A percentile compares a stretch with the other conserved stretches of the same genome.
phyloP scores from a whole-genome alignment of 1,140 invertebrate species.

The Tetramorium alpestre region DNA sequence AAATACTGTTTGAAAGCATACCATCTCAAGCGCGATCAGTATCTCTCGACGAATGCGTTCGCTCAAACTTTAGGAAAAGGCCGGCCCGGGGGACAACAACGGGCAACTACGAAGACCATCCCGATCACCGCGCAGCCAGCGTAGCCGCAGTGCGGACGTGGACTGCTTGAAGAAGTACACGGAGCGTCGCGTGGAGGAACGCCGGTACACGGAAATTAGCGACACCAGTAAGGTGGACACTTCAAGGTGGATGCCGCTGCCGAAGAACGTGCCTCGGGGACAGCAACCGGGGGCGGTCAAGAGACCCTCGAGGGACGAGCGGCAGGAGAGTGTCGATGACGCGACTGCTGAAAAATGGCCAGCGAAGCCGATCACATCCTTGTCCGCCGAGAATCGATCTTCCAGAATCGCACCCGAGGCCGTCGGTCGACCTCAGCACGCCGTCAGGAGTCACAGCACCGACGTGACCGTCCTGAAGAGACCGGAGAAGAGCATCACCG shows the following conservation, averaged over 20 bases:
- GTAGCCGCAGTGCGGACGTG: slow-evolving; percentile 80
- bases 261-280: slow-evolving; percentile 43
- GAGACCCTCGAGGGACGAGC: slow-evolving; percentile 48
- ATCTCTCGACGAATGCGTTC: slow-evolving; percentile 7
- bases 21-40: neutral
- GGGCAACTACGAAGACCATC: slow-evolving; percentile 77
- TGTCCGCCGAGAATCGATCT: neutral
- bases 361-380: neutral
- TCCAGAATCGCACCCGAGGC: slow-evolving; percentile 6
- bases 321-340: slow-evolving; percentile 39
- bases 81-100: slow-evolving; percentile 75
- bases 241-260: slow-evolving; percentile 71
- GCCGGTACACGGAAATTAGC: slow-evolving; percentile 76
- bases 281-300: slow-evolving; percentile 49
- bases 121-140: slow-evolving; percentile 79
- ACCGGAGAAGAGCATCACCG: slow-evolving; percentile 56
- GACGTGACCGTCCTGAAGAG: slow-evolving; percentile 58
- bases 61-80: slow-evolving; percentile 71
- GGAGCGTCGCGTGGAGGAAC: slow-evolving; percentile 77
- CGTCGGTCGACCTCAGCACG: neutral
- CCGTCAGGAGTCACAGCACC: slow-evolving; percentile 66
- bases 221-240: slow-evolving; percentile 69
- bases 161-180: slow-evolving; percentile 80
- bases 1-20: neutral
- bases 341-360: slow-evolving; percentile 44